phyloP scores from a whole-genome alignment of 1,140 invertebrate species.

The Bombus terrestris region DNA sequence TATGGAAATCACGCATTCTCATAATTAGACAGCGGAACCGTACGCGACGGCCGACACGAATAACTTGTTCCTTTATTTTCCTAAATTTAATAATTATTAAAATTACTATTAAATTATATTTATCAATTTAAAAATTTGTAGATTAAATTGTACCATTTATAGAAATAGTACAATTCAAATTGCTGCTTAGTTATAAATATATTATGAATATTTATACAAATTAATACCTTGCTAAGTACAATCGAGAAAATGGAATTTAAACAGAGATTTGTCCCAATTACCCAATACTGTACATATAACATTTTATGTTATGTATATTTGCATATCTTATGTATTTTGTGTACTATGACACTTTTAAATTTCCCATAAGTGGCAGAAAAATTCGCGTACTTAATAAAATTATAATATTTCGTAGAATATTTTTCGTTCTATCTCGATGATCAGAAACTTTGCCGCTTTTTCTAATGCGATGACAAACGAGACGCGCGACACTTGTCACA shows the following conservation, averaged over 20 bases:
- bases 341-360: neutral
- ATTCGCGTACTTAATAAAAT: neutral
- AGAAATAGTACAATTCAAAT: too few species aligned
- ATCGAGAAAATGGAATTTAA: neutral
- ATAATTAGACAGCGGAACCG: constrained; percentile 28
- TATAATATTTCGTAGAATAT: neutral
- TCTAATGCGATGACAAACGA: neutral
- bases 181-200: neutral
- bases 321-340: neutral
- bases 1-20: constrained; percentile 28
- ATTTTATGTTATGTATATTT: neutral
- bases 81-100: neutral
- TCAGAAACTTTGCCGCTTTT: neutral
- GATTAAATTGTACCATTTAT: too few species aligned
- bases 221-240: neutral
- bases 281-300: too few species aligned
- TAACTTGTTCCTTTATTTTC: neutral
- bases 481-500: neutral
- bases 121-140: neutral
- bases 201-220: neutral
- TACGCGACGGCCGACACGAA: neutral
- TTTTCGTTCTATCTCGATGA: neutral
- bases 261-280: neutral
- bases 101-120: neutral
- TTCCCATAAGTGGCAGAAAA: neutral